phyloP scores from a whole-genome alignment of 2,888 invertebrate species.

The Strigamia maritima region DNA sequence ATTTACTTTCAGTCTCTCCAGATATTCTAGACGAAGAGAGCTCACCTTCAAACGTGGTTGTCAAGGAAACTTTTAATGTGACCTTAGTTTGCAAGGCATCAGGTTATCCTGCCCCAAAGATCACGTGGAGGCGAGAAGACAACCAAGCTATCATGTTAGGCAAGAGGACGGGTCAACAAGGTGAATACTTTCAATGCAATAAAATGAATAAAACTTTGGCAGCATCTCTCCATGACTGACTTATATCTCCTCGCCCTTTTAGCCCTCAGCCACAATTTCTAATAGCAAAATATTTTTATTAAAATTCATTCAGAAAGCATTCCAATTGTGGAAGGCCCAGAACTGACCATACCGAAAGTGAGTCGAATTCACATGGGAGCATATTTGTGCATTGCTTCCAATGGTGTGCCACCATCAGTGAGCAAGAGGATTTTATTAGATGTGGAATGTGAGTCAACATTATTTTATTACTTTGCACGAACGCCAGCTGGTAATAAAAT shows the following conservation, averaged over 20 bases:
- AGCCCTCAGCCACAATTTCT: not conserved
- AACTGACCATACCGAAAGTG: conserved; percentile 79
- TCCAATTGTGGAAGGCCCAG: conserved; percentile 75
- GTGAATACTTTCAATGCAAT: not conserved
- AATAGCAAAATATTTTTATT: not conserved
- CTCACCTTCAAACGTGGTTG: conserved; percentile 85
- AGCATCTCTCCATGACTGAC: not conserved
- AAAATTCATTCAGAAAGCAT: conserved; percentile 61
- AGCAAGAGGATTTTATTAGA: conserved; percentile 77
- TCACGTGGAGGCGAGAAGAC: conserved; percentile 90
- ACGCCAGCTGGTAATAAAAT: conserved; percentile 14
- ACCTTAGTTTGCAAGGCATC: conserved; percentile 86
- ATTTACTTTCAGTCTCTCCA: conserved; percentile 76
- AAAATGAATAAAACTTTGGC: not conserved
- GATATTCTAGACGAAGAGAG: conserved; percentile 86
- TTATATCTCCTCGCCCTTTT: not conserved
- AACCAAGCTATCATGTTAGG: conserved; percentile 81
- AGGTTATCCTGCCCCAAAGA: conserved; percentile 84
- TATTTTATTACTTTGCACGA: conserved; percentile 8
- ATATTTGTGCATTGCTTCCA: conserved; percentile 87
- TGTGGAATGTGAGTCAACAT: conserved; percentile 71
- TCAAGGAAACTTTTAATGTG: conserved; percentile 89
- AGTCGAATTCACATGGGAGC: conserved; percentile 89
- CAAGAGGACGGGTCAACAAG: conserved; percentile 62
- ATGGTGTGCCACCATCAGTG: conserved; percentile 86